phyloP scores from a whole-genome alignment of 1,140 invertebrate genomes.

The Luehdorfia chinensis region DNA sequence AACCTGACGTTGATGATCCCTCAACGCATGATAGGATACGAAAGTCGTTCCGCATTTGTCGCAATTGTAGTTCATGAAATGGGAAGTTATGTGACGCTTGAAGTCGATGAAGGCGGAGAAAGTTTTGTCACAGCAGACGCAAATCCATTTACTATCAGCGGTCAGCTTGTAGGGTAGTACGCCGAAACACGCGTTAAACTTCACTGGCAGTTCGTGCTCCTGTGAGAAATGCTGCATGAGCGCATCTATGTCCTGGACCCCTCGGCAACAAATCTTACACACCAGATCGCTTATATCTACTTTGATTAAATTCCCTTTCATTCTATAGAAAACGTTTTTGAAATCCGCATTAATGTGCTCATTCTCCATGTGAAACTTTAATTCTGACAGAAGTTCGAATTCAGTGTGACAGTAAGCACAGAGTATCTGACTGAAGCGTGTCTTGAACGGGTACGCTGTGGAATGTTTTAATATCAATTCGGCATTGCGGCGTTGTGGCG shows the following conservation, averaged over 20 bases:
- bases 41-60: constrained; percentile 65
- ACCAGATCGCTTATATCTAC: constrained; percentile 59
- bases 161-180: constrained; percentile 61
- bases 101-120: constrained; percentile 48
- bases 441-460: constrained; percentile 65
- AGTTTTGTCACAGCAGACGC: constrained; percentile 53
- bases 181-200: constrained; percentile 56
- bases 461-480: constrained; percentile 63
- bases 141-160: constrained; percentile 42
- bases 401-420: constrained; percentile 64
- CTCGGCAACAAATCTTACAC: constrained; percentile 52
- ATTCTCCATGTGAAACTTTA: constrained; percentile 47
- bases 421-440: constrained; percentile 60
- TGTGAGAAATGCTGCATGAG: constrained; percentile 56
- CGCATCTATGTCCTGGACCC: constrained; percentile 46
- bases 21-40: constrained; percentile 51
- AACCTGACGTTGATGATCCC: constrained; percentile 55
- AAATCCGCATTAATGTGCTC: constrained; percentile 53
- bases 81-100: constrained; percentile 54
- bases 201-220: constrained; percentile 54
- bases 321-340: constrained; percentile 61
- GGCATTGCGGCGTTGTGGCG: constrained; percentile 62
- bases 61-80: constrained; percentile 64
- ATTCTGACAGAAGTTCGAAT: constrained; percentile 41
- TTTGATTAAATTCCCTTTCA: constrained; percentile 63